Base-by-base conservation (phyloP, 2,888 invertebrate genomes). In the Hirtodrosophila duncani region DNA sequence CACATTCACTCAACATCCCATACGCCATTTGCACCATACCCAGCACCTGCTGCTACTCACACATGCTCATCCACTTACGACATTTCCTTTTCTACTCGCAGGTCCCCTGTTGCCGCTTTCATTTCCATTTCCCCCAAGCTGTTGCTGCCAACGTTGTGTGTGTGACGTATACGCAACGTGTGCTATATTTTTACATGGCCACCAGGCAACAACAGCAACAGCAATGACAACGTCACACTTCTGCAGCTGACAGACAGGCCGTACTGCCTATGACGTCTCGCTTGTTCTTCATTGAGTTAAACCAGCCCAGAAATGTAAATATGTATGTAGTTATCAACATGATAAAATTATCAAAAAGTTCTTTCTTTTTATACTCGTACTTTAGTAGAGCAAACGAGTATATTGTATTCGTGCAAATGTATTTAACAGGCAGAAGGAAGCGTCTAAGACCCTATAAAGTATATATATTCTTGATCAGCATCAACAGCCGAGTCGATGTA, bases 121-220 rank as follows among this genome's bases (percentile, higher is more conserved):
- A n/a, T n/a, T n/a, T n/a, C n/a, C n/a, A n/a, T n/a, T n/a, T n/a
- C n/a, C n/a, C n/a, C n/a, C n/a, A n/a, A n/a, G n/a, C n/a, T n/a
- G n/a, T n/a, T n/a, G n/a, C n/a, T n/a, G 44, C 29, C 39, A 42
- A 43, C 38, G 42, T 34, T 58, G 53, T 69, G 67, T 63, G 59
- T 65, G 55, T 75, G 68, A 65, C 71, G 70, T 65, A 75, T 67
- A 67, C 71, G 71, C 75, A 67, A 57, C 63, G 70, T 77, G 74
- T 72, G 74, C 64, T 62, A 72, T 66, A 66, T 71, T 75, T 71
- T 66, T 55, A 68, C 71, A 68, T 75, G 71, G 65, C 75, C 75
- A 58, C 48, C 65, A 46, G 75, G 67, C 51, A 63, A 37, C 63
- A 56, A 33, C 52, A 67, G 14, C 49, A 41, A 42, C 41, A 41